Percentiles rank a stretch among this genome's conserved stretches.
Conservation (phyloP, 37 sponge, comb jelly and placozoan genomes). For the Beroe forskalii region DNA sequence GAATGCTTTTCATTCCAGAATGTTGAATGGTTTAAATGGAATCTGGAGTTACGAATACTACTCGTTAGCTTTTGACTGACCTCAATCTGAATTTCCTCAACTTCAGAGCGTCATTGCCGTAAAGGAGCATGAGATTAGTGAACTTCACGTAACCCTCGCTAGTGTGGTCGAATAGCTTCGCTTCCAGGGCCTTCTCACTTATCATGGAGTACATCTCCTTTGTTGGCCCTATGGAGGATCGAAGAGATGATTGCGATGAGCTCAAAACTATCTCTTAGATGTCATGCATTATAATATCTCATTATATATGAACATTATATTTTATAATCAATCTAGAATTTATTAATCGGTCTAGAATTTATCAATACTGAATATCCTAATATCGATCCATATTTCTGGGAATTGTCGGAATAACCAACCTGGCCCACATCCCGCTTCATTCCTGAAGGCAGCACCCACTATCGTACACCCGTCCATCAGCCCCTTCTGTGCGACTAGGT, state of each 20-base stretch:
- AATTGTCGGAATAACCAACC: no score
- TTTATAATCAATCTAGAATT: no score
- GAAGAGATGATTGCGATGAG: neutral
- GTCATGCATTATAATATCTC: neutral
- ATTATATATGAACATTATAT: neutral
- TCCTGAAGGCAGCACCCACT: neutral
- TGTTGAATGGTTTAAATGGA: no score
- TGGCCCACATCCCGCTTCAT: neutral
- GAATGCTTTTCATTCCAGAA: no score
- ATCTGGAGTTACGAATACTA: no score
- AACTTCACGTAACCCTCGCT: neutral
- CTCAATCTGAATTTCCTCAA: neutral
- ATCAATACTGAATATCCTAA: no score
- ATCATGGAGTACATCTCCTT: constrained; percentile 42
- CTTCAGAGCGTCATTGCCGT: neutral
- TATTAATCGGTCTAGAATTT: no score
- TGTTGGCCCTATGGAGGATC: constrained; percentile 35
- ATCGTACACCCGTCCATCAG: neutral
- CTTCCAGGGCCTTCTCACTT: neutral
- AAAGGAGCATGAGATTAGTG: neutral
- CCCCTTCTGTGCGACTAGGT: neutral
- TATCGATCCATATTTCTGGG: no score
- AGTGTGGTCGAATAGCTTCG: neutral
- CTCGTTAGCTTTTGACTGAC: no score
- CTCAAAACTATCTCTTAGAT: neutral